A percentile compares a stretch with the other conserved stretches of the same genome.
Conservation (phyloP, 2,888 invertebrate species). For the Petrophora chlorosata region DNA sequence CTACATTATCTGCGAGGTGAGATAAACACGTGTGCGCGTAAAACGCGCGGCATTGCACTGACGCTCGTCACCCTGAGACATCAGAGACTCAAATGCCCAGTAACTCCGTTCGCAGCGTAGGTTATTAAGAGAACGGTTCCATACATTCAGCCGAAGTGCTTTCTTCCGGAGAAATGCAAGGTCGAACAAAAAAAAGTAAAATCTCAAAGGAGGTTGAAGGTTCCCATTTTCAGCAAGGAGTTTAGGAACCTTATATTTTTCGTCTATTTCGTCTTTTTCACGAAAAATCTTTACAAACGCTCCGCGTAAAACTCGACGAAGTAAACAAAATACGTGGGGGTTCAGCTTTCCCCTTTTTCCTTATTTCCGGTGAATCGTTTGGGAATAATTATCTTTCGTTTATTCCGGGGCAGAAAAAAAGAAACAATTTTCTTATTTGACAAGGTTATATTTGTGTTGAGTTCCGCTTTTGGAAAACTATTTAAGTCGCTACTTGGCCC, state of each 20-base stretch:
- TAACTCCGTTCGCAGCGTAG: too few species aligned
- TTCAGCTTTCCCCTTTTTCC: conserved; percentile 38
- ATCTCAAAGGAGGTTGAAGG: background rate
- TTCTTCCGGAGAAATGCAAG: background rate
- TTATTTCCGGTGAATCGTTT: conserved; percentile 51
- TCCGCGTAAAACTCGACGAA: conserved; percentile 12
- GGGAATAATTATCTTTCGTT: conserved; percentile 54
- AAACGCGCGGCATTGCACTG: too few species aligned
- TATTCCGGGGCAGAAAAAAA: conserved; percentile 37
- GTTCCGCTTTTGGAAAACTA: too few species aligned
- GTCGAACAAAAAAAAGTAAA: background rate
- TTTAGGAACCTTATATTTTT: background rate
- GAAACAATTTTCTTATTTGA: conserved; percentile 30
- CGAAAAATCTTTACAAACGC: background rate
- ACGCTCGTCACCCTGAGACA: too few species aligned
- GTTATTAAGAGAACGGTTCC: too few species aligned
- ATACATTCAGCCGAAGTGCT: too few species aligned
- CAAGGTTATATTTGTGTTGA: conserved; percentile 14
- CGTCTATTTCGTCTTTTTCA: conserved; percentile 9
- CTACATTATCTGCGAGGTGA: too few species aligned
- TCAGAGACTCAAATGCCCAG: too few species aligned
- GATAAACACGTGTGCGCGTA: too few species aligned
- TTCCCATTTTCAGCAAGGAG: background rate
- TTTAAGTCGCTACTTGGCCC: too few species aligned
- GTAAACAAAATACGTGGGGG: conserved; percentile 36